These are phyloP conservation scores for Nesometra sesokonis DNA, from an alignment of 35 echinoderm and acorn worm species.

Conservation along the genomic window DNA sequence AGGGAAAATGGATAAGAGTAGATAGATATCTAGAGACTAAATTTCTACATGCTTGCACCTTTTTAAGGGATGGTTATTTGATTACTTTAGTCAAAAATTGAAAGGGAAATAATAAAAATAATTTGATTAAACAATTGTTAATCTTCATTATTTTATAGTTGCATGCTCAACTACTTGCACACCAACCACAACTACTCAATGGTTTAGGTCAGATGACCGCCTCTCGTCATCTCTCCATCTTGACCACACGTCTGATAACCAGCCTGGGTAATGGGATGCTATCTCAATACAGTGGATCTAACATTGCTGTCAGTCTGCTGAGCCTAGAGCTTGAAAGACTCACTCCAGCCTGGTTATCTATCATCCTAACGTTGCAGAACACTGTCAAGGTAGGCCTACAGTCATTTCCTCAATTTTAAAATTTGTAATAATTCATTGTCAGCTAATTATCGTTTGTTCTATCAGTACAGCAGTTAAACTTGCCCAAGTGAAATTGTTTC, in stretches of 20 bases:
- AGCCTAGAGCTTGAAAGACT: conserved; percentile 88
- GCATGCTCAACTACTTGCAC: conserved; percentile 70
- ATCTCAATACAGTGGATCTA: conserved; percentile 58
- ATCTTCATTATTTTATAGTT: conserved; percentile 34
- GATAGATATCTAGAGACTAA: too few species aligned
- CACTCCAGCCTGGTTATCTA: conserved; percentile 69
- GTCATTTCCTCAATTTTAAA: background rate
- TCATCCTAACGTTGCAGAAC: conserved; percentile 67
- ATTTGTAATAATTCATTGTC: background rate
- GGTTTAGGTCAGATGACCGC: conserved; percentile 77
- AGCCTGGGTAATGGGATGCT: conserved; percentile 58
- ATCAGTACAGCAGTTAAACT: background rate
- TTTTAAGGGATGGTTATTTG: background rate
- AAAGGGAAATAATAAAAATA: too few species aligned
- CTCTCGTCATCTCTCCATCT: conserved; percentile 67
- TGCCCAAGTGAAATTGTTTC: background rate
- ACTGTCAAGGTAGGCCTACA: conserved; percentile 60
- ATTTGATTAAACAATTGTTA: background rate
- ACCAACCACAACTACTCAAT: conserved; percentile 48
- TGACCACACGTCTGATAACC: conserved; percentile 59
- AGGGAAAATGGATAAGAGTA: too few species aligned
- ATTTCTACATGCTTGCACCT: too few species aligned
- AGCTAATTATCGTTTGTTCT: background rate
- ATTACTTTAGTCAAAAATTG: too few species aligned
- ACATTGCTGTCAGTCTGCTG: conserved; percentile 62